phyloP scores from a whole-genome alignment of 1,140 invertebrate species.

The Dreissena polymorpha region DNA sequence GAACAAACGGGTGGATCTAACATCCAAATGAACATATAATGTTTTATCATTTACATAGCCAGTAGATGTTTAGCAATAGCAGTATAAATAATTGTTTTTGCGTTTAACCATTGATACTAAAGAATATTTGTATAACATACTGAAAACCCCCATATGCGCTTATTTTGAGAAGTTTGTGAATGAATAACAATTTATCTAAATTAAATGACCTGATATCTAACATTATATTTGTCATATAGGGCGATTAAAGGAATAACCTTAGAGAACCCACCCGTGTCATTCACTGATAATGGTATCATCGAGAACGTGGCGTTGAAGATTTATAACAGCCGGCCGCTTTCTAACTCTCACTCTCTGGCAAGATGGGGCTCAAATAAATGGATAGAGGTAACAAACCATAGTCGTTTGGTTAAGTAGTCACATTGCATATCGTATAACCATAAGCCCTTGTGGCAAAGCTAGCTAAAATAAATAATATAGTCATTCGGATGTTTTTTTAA shows the following conservation, averaged over 20 bases:
- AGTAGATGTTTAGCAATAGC: background rate
- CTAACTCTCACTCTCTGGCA: background rate
- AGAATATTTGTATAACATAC: no score
- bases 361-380: background rate
- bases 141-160: no score
- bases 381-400: slow-evolving; percentile 3
- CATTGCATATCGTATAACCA: no score
- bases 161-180: no score
- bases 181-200: no score
- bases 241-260: slow-evolving; percentile 34
- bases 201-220: no score
- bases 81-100: background rate
- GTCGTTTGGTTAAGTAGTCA: no score
- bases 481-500: no score
- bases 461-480: no score
- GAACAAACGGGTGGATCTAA: no score
- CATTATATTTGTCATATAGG: slow-evolving; percentile 4
- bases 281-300: slow-evolving; percentile 42
- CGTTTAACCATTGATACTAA: background rate
- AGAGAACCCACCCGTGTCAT: slow-evolving; percentile 36
- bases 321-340: slow-evolving; percentile 32
- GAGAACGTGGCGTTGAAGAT: slow-evolving; percentile 32
- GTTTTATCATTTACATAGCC: background rate
- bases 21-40: no score
- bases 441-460: no score